Evolutionary conservation across 2,113 vertebrate species (phyloP), one percentile per base, ranked within the genome.

Genomic region (Phrynocephalus versicolor): DNA sequence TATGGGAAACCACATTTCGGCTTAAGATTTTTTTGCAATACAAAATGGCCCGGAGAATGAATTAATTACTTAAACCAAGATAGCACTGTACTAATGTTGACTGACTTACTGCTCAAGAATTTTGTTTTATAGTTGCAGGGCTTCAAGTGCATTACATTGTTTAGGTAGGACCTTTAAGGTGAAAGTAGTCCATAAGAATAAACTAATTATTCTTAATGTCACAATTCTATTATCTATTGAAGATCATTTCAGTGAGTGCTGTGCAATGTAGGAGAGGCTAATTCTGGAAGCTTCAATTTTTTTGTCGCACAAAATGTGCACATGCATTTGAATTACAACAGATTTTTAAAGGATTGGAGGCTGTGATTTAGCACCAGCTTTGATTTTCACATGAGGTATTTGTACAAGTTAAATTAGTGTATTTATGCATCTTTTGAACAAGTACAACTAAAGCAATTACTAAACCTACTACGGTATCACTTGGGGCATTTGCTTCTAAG

Each of bases 361-460:
- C 77, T 75, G 15, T 8, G 81, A 87, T 23, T 64, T 85, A 78
- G 37, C n/a, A 23, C 10, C 2, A 81, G 25, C 91, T 89, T 88
- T 70, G 55, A 37, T 90, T 82, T 58, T 86, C n/a, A 27, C 21
- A 70, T 23, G 3, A 51, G 8, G 33, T 82, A 39, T 67, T 81
- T 82, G 71, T 79, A 83, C 65, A 87, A 79, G 88, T 89, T 76
- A 58, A 64, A 84, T 70, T 65, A 2, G 62, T 69, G 64, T 73
- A 71, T 83, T 92, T 88, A 23, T 0, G 0, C 77, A 79, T 87
- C 45, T 3, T 16, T 82, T 57, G 74, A 84, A 87, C 69, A 92
- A 89, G 89, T 86, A 41, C 35, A 91, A 78, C 76, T 9, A 45
- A 65, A 86, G 58, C 27, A 60, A 87, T 89, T 82, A 81, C 79